phyloP scores from a whole-genome alignment of 2,797 vertebrate species.

The Margarornis squamiger region DNA sequence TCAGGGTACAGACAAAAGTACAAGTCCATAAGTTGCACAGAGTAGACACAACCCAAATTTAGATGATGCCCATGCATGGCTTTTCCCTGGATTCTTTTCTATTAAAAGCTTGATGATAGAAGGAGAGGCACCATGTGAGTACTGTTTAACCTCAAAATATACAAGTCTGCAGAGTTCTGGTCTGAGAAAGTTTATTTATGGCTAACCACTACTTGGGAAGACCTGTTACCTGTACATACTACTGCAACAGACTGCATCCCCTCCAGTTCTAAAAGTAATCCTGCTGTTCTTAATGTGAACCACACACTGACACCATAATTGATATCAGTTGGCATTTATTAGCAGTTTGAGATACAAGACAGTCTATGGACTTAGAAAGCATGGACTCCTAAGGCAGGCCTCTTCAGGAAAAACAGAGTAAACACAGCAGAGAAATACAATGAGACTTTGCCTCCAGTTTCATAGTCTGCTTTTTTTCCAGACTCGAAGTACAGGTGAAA shows the following conservation, averaged over 20 bases:
- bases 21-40: not conserved
- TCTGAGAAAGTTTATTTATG: not conserved
- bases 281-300: not conserved
- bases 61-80: not conserved
- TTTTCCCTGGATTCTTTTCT: not conserved
- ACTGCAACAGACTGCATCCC: not conserved
- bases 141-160: not conserved
- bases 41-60: not conserved
- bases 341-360: not conserved
- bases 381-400: not conserved
- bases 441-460: not conserved
- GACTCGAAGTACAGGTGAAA: not conserved
- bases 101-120: not conserved
- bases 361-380: not conserved
- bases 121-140: not conserved
- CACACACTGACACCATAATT: accelerated
- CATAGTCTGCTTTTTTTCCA: accelerated
- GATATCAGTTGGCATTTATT: not conserved
- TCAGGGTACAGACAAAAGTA: not conserved
- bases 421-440: not conserved
- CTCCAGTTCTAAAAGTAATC: not conserved
- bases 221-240: accelerated
- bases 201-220: not conserved
- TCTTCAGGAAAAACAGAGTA: not conserved
- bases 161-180: not conserved